These are phyloP conservation scores for Pionites leucogaster DNA, from an alignment of 2,113 vertebrate genomes.

Conservation along the genomic window DNA sequence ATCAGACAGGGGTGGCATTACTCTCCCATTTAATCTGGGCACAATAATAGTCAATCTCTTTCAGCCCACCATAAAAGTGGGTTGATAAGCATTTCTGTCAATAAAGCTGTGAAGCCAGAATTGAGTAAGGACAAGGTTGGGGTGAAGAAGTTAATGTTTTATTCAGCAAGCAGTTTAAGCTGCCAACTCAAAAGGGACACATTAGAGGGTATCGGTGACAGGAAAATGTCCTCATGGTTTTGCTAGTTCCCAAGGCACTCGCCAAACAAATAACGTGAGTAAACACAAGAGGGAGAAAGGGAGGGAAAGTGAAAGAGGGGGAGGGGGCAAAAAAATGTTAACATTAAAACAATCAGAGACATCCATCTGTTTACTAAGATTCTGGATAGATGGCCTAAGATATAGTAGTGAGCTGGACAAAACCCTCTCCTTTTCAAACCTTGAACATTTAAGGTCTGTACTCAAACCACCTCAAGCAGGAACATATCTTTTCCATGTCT, in stretches of 20 bases:
- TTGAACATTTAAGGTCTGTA: not conserved
- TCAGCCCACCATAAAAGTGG: constrained; percentile 93
- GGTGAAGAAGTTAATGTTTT: constrained; percentile 98
- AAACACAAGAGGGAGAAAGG: constrained; percentile 78
- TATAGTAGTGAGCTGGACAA: not conserved
- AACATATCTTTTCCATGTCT: not conserved
- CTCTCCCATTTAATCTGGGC: constrained; percentile 99
- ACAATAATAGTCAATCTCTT: constrained; percentile 99
- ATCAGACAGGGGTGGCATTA: constrained; percentile 99
- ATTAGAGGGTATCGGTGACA: constrained; percentile 99
- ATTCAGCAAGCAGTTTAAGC: constrained; percentile 99
- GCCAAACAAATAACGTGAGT: constrained; percentile 85
- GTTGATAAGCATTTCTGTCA: constrained; percentile 93
- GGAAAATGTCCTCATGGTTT: constrained; percentile 99
- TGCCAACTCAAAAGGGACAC: constrained; percentile 95
- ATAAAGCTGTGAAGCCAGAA: constrained; percentile 89
- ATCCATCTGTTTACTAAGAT: constrained; percentile 48
- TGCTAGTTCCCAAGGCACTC: constrained; percentile 97
- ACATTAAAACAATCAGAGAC: constrained; percentile 67
- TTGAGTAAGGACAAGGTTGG: constrained; percentile 88
- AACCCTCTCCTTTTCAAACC: constrained; percentile 29
- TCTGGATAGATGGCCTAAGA: constrained; percentile 43
- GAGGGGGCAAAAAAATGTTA: constrained; percentile 68
- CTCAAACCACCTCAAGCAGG: not conserved
- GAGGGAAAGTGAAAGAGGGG: constrained; percentile 36